Conservation (phyloP, 1,140 invertebrate species). For the Aphidius ervi region DNA sequence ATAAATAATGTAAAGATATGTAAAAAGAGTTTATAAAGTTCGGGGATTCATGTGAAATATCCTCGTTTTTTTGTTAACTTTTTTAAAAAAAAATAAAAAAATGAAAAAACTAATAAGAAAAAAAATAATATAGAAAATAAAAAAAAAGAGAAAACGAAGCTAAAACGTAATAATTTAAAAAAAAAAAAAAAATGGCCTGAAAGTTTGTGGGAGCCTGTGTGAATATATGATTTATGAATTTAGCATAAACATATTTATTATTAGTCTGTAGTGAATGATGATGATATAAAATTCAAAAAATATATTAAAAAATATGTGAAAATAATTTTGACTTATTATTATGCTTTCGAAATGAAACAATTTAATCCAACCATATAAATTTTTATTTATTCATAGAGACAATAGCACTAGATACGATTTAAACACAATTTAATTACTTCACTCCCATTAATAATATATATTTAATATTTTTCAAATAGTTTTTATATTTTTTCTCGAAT, state of each 20-base stretch:
- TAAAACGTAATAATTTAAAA: slow-evolving; percentile 2
- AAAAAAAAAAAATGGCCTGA: slow-evolving; percentile 27
- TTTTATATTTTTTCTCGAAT: no score
- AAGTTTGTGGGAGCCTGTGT: slow-evolving; percentile 22
- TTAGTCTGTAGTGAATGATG: slow-evolving; percentile 27
- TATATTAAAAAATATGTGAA: slow-evolving; percentile 17
- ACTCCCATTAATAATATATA: slow-evolving; percentile 9
- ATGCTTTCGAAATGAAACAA: background rate
- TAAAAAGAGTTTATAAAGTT: background rate
- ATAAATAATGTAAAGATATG: slow-evolving; percentile 7
- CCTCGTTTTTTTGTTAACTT: no score
- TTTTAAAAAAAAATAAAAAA: slow-evolving; percentile 4
- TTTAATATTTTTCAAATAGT: no score
- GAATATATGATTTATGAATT: slow-evolving; percentile 31
- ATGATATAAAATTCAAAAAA: slow-evolving; percentile 20
- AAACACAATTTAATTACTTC: slow-evolving; percentile 11
- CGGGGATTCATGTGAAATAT: no score
- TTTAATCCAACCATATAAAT: slow-evolving; percentile 10
- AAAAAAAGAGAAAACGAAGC: background rate
- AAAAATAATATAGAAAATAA: slow-evolving; percentile 5
- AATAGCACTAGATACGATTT: slow-evolving; percentile 17
- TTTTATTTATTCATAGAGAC: slow-evolving; percentile 18
- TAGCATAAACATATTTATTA: slow-evolving; percentile 31
- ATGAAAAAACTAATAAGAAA: slow-evolving; percentile 5
- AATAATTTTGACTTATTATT: no score